phyloP scores from a whole-genome alignment of 2,888 invertebrate species.

The Dicycla oo region DNA sequence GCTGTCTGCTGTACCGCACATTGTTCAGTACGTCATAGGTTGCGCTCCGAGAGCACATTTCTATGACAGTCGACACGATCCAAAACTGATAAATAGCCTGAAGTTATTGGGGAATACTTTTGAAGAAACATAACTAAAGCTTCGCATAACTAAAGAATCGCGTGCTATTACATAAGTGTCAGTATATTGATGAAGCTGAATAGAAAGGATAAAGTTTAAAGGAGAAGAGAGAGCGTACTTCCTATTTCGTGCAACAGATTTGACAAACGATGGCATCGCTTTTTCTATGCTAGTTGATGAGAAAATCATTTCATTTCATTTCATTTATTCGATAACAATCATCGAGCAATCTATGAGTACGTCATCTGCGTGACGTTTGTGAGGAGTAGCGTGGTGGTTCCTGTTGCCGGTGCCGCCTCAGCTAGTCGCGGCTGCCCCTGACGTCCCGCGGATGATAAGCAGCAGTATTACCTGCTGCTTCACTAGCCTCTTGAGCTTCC shows the following conservation, averaged over 20 bases:
- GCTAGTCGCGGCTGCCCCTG: conserved; percentile 31
- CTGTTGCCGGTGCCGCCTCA: conserved; percentile 45
- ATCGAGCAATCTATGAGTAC: conserved; percentile 11
- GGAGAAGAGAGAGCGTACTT: no score
- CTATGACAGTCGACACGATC: background rate
- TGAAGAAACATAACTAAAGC: background rate
- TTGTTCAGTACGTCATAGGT: no score
- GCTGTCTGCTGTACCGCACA: no score
- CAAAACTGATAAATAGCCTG: background rate
- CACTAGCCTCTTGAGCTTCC: background rate
- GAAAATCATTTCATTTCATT: no score
- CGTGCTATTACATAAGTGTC: no score
- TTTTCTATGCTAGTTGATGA: background rate
- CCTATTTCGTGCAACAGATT: no score
- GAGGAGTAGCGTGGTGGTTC: conserved; percentile 15
- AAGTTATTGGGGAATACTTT: background rate
- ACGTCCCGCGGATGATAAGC: conserved; percentile 30
- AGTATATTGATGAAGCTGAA: background rate
- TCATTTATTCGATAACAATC: no score
- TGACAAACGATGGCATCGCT: background rate
- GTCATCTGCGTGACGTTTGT: conserved; percentile 17
- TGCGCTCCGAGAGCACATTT: no score
- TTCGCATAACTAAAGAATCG: background rate
- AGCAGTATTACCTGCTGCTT: conserved; percentile 9
- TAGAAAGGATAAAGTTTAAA: background rate